Evolutionary conservation across 1,140 invertebrate species (phyloP), one percentile per base, ranked within the genome.

Genomic region (Apis laboriosa): DNA sequence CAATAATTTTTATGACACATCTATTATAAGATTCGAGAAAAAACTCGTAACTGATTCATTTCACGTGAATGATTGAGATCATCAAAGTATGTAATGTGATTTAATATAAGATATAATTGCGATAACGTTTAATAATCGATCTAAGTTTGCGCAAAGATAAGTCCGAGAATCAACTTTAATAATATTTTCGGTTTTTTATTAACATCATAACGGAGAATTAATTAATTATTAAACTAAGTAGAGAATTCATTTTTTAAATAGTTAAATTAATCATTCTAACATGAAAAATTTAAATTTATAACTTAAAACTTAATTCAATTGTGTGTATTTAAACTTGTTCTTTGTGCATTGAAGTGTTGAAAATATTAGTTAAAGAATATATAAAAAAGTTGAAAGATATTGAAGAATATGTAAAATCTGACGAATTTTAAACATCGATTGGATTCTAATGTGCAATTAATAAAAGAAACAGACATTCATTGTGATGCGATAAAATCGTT

Each of bases 401-500:
- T 12, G 70, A 21, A 28, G 51, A n/a, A 19, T 21, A 43, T 21
- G 28, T 51, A 53, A 49, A 43, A 28, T 24, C 19, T 60, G 24
- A 21, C 28, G 2, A 17, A 5, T 9, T 43, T 24, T 28, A 58
- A 43, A 53, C 34, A 64, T 76, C 76, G 28, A 71, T 55, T 49
- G 3, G 49, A 24, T 68, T 56, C 24, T 15, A 28, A 9, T 9
- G 19, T 17, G 55, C 58, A 19, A 77, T 83, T 72, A 76, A 81
- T 51, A 70, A 71, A 76, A 34, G 3, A 64, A 60, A 84, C 49
- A 24, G n/a, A 68, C 66, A 11, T 13, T 74, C 21, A 51, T 49
- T 60, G 28, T 13, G 60, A 24, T 21, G 13, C 24, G 58, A 34
- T 55, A 71, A 49, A 67, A 70, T 75, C 58, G 64, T 81, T 75